Percentiles rank a stretch among this genome's conserved stretches.
Evolutionary conservation across 2,797 vertebrate genomes (phyloP).

Genomic region (Danionella dracula): DNA sequence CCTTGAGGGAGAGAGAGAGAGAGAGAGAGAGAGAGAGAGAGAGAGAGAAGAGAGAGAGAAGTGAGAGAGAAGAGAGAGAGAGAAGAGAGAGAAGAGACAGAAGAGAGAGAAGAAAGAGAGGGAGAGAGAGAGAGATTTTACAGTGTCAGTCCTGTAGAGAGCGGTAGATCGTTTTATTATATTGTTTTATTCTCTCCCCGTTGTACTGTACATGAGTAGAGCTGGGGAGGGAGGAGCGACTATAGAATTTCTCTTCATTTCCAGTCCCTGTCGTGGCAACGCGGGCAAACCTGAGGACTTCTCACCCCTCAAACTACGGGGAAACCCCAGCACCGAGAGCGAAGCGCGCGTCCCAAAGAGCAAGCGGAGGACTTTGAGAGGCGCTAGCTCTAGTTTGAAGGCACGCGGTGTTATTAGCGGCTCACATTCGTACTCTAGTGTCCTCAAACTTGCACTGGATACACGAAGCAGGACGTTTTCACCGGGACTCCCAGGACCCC

Average conservation of each 20-base stretch:
- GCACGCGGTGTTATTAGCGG: conserved; percentile 42
- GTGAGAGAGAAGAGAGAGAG: not conserved
- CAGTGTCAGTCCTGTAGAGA: conserved; percentile 71
- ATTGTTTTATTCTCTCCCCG: conserved; percentile 39
- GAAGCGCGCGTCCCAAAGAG: conserved; percentile 11
- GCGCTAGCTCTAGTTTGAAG: conserved; percentile 37
- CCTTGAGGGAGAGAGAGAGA: not conserved
- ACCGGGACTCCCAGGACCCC: conserved; percentile 34
- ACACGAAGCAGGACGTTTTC: conserved; percentile 56
- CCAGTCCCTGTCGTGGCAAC: conserved; percentile 60
- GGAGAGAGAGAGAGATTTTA: conserved; percentile 45
- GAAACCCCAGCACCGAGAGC: conserved; percentile 23
- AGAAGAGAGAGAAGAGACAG: not conserved
- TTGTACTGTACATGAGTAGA: conserved; percentile 58
- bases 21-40: not conserved
- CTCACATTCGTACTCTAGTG: conserved; percentile 34
- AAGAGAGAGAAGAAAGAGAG: not conserved
- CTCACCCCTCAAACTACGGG: conserved; percentile 31
- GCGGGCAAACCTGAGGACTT: conserved; percentile 52
- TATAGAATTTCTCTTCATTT: conserved; percentile 63
- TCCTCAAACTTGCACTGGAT: conserved; percentile 53
- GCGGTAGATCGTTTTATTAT: conserved; percentile 67
- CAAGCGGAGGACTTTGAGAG: conserved; percentile 18
- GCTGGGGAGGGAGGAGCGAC: conserved; percentile 69
- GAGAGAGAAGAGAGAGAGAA: not conserved